Evolutionary conservation across 64 coral and sea anemone species (phyloP), one percentile per base, ranked within the genome.

Genomic region (Astreopora myriophthalma): DNA sequence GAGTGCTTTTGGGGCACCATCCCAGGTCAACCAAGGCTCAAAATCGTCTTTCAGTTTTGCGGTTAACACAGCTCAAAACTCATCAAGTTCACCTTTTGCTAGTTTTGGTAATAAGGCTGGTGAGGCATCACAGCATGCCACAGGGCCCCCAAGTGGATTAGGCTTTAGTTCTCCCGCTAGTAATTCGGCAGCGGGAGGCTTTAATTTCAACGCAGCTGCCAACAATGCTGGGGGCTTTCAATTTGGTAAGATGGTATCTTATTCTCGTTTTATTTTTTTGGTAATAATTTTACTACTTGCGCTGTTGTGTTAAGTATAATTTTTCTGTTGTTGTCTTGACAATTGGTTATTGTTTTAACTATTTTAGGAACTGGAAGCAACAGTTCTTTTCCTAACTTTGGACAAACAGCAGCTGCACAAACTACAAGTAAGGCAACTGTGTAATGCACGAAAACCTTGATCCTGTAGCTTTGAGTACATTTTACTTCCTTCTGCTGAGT

Each of bases 61-160:
- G n/a, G 79, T 55, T 6, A 63, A 63, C 23, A 23, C 34, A 11
- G 30, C 31, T 24, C 57, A 63, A 24, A 65, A 33, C 31, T 1
- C 79, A 37, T 62, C 57, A n/a, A 83, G 20, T 22, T 64, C 79
- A 38, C 58, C 79, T 83, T 83, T 83, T 16, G 19, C 31, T 38
- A 61, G 32, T 60, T 83, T 83, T 39, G 51, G 57, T 37, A 64
- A 60, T 28, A 80, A 63, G 32, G 17, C 79, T 36, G 52, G 30
- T 37, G 22, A 33, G 8, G 20, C 57, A 36, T 38, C 79, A 31
- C 52, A 83, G 79, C 35, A 83, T 83, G 22, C 79, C 10, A 12
- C 57, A 22, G 79, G 16, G 1, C 10, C 78, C 9, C 22, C 79
- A 25, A 31, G n/a, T 63, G 79, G 79, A 39, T 83, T 83, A 17